phyloP scores from a whole-genome alignment of 1,140 invertebrate species.

The Nephotettix cincticeps region DNA sequence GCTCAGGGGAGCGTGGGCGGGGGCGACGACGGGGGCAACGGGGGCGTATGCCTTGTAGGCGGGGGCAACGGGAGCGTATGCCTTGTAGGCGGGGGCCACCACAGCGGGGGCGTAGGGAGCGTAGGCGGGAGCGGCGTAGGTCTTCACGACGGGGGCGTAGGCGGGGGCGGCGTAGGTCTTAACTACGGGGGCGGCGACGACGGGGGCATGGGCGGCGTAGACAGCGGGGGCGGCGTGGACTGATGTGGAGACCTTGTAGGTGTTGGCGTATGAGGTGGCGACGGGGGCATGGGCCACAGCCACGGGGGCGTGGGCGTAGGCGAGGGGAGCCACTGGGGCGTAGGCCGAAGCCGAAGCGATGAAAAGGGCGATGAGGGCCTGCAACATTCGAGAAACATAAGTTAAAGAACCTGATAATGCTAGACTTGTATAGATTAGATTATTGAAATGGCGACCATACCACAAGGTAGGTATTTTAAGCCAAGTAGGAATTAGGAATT shows the following conservation, averaged over 20 bases:
- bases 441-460: no score
- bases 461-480: no score
- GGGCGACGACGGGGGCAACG: conserved; percentile 10
- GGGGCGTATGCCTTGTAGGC: conserved; percentile 38
- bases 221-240: conserved; percentile 36
- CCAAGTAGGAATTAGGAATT: no score
- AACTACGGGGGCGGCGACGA: conserved; percentile 38
- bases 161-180: conserved; percentile 41
- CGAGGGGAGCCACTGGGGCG: conserved; percentile 31
- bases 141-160: conserved; percentile 23
- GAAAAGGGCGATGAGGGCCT: conserved; percentile 27
- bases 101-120: conserved; percentile 1
- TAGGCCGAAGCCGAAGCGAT: conserved; percentile 31
- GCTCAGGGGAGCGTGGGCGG: conserved; percentile 17
- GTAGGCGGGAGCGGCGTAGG: conserved; percentile 16
- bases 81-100: conserved; percentile 5
- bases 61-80: not conserved
- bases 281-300: conserved; percentile 22
- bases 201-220: conserved; percentile 41
- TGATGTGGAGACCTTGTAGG: conserved; percentile 36
- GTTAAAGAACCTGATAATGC: no score
- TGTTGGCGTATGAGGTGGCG: conserved; percentile 34
- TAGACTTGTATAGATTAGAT: no score
- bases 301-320: conserved; percentile 30
- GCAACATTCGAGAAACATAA: not conserved